Conservation (phyloP, 2,797 vertebrate genomes). For the Danio kyathit region DNA sequence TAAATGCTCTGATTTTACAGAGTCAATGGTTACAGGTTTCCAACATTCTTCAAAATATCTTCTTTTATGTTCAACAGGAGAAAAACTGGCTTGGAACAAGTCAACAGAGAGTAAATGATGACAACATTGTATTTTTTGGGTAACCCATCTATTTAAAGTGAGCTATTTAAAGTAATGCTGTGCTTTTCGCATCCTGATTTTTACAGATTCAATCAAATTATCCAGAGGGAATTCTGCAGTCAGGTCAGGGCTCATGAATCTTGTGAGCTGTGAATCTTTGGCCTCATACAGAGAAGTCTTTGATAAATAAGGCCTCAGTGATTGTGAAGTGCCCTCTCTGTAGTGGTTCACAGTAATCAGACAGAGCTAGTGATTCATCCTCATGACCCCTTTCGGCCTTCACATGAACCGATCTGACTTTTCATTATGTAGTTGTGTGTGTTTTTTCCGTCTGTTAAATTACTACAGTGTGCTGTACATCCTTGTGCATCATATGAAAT, state of each 20-base stretch:
- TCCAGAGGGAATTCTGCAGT: slow-evolving; percentile 24
- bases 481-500: slow-evolving; percentile 6
- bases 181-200: slow-evolving; percentile 7
- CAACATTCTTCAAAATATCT: no score
- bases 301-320: slow-evolving; percentile 34
- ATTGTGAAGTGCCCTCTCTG: slow-evolving; percentile 41
- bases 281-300: slow-evolving; percentile 35
- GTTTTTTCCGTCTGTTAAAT: slow-evolving; percentile 25
- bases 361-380: slow-evolving; percentile 28
- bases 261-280: slow-evolving; percentile 28
- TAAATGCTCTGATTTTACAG: not conserved
- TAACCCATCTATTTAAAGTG: not conserved
- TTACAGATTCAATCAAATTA: slow-evolving; percentile 24
- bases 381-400: not conserved
- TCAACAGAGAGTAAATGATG: no score
- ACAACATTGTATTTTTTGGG: no score
- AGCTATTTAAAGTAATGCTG: slow-evolving; percentile 1
- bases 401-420: not conserved
- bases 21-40: no score
- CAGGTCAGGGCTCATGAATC: slow-evolving; percentile 27
- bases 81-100: no score
- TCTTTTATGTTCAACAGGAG: no score
- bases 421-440: slow-evolving; percentile 16
- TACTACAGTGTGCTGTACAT: not conserved
- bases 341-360: slow-evolving; percentile 34